phyloP scores from a whole-genome alignment of 92 coral and sea anemone species.

The Heteractis magnifica region DNA sequence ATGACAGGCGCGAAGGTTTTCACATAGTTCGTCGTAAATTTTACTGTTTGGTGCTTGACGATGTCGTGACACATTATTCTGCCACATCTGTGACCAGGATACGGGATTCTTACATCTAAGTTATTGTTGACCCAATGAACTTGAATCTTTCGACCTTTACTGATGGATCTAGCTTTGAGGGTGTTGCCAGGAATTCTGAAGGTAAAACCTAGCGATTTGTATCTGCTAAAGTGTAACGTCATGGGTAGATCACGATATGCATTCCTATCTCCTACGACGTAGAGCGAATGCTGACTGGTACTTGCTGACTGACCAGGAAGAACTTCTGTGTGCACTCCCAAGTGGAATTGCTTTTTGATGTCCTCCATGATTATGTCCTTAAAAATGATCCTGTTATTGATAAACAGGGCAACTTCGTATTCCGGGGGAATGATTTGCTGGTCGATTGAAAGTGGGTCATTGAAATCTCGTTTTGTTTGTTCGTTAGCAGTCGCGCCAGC shows the following conservation, averaged over 20 bases:
- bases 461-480: slow-evolving; percentile 36
- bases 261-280: slow-evolving; percentile 29
- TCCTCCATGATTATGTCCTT: slow-evolving; percentile 30
- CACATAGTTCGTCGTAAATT: slow-evolving; percentile 21
- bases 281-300: slow-evolving; percentile 26
- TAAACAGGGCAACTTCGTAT: slow-evolving; percentile 34
- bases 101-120: slow-evolving; percentile 17
- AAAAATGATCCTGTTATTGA: slow-evolving; percentile 36
- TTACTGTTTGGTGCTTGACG: slow-evolving; percentile 8
- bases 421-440: slow-evolving; percentile 25
- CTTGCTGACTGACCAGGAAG: slow-evolving; percentile 37
- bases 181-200: slow-evolving; percentile 31
- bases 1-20: slow-evolving; percentile 25
- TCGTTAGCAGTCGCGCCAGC: slow-evolving; percentile 22
- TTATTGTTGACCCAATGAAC: slow-evolving; percentile 36
- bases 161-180: slow-evolving; percentile 29
- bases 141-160: slow-evolving; percentile 30
- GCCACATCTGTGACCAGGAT: slow-evolving; percentile 8
- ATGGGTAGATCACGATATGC: slow-evolving; percentile 10
- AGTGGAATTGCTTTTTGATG: neutral
- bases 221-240: slow-evolving; percentile 17
- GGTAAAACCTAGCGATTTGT: slow-evolving; percentile 5
- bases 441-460: slow-evolving; percentile 43
- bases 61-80: neutral
- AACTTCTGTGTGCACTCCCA: slow-evolving; percentile 22